A percentile compares a stretch with the other conserved stretches of the same genome.
Evolutionary conservation across 1,140 invertebrate genomes (phyloP).

Genomic region (Drosophila grimshawi): DNA sequence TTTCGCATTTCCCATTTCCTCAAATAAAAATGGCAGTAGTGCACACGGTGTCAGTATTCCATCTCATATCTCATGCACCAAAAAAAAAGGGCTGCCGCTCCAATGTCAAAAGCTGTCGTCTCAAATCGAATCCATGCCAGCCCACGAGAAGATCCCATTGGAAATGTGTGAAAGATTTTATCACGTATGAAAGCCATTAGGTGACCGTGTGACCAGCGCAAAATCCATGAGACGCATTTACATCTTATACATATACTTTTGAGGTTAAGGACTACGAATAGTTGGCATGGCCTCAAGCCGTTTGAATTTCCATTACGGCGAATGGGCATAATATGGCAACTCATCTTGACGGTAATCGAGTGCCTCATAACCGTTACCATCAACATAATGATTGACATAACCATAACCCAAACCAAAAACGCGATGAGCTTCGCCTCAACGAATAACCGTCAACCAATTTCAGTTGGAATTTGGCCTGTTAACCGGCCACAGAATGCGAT

Average conservation of each 20-base stretch:
- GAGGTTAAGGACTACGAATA: slow-evolving; percentile 23
- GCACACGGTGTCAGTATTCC: slow-evolving; percentile 24
- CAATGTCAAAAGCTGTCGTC: slow-evolving; percentile 45
- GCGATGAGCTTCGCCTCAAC: slow-evolving; percentile 23
- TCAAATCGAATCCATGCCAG: slow-evolving; percentile 19
- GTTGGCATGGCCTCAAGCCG: slow-evolving; percentile 32
- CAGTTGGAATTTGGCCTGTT: slow-evolving; percentile 28
- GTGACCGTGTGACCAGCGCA: slow-evolving; percentile 22
- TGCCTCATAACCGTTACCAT: slow-evolving; percentile 65
- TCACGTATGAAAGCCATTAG: slow-evolving; percentile 66
- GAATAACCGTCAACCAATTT: slow-evolving; percentile 41
- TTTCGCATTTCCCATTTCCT: slow-evolving; percentile 33
- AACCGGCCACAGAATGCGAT: slow-evolving; percentile 38
- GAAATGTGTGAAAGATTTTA: slow-evolving; percentile 51
- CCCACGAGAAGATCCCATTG: neutral
- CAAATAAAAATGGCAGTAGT: slow-evolving; percentile 27
- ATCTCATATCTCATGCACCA: neutral
- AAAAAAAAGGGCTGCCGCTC: slow-evolving; percentile 11
- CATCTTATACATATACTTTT: slow-evolving; percentile 18
- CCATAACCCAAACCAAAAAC: slow-evolving; percentile 54
- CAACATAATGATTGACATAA: slow-evolving; percentile 70
- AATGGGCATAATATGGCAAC: slow-evolving; percentile 60
- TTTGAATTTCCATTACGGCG: slow-evolving; percentile 56
- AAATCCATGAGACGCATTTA: slow-evolving; percentile 35
- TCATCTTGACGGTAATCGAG: slow-evolving; percentile 63